Base-by-base conservation (phyloP, 2,888 invertebrate genomes). In the Pristionchus exspectatus region DNA sequence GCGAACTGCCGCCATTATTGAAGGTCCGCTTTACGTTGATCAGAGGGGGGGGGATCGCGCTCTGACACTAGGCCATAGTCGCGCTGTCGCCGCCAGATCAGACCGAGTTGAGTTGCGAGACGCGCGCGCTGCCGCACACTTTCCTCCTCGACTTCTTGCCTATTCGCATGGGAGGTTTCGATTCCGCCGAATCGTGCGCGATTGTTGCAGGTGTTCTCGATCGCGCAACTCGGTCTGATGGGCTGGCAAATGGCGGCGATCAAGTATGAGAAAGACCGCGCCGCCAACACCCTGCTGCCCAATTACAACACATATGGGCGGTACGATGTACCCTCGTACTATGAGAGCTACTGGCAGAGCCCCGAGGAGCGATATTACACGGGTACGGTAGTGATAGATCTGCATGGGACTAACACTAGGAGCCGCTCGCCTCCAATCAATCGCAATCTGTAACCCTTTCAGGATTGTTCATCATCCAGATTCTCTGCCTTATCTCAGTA, bases 181-280 rank as follows among this genome's bases (percentile, higher is more conserved):
- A 74, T 33, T 66, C 44, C 30, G 50, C 87, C 33, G 86, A 66
- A 50, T 30, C 24, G 50, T 50, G 81, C 54, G 81, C 81, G 81
- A 54, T 54, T 50, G 7, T 77, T 88, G 24, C 88, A 95, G 95
- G 93, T 95, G 59, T 94, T 93, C 89, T 92, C 93, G 89, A 90
- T 94, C 69, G 92, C 94, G 44, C 94, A 95, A 90, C 90, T 95
- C 44, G 94, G 93, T 89, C 92, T 95, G 38, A 95, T 94, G 92
- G 95, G 95, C 88, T 95, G 95, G 95, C 95, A 95, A 91, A 94
- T 95, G 94, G 94, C 94, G 87, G 94, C 94, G 83, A 94, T 95
- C 89, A 94, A 89, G 88, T 95, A 94, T 90, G 94, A 94, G 89
- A 92, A 93, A 90, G 94, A 94, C 90, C 92, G 94, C 69, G 94